These are phyloP conservation scores for Sula dactylatra DNA, from an alignment of 2,113 vertebrate species.

Conservation along the genomic window DNA sequence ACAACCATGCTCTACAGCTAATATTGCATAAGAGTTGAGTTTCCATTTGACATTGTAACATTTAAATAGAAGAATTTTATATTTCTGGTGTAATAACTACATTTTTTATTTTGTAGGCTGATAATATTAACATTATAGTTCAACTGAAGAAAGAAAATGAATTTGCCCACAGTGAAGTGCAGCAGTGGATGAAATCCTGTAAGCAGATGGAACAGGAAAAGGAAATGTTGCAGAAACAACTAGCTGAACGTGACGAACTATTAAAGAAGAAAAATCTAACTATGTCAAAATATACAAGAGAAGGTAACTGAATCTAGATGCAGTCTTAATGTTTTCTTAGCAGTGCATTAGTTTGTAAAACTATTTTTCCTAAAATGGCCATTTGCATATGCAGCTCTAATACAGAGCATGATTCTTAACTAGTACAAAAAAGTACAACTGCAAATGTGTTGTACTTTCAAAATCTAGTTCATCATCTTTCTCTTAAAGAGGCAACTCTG, in stretches of 20 bases:
- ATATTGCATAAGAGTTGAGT: not conserved
- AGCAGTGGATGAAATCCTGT: constrained; percentile 83
- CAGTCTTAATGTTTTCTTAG: not conserved
- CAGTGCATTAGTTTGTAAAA: not conserved
- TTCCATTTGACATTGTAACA: not conserved
- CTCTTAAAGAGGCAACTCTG: not conserved
- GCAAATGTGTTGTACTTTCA: not conserved
- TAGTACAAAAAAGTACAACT: not conserved
- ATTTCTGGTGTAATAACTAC: not conserved
- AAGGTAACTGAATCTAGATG: not conserved
- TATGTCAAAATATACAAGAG: not conserved
- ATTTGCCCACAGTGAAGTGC: constrained; percentile 72
- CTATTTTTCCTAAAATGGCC: not conserved
- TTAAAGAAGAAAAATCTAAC: constrained; percentile 43
- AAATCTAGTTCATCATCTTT: not conserved
- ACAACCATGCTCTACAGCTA: not conserved
- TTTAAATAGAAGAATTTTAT: not conserved
- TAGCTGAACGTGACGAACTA: constrained; percentile 39
- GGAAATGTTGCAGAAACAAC: constrained; percentile 68
- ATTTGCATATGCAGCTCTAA: not conserved
- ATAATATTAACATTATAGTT: constrained; percentile 52
- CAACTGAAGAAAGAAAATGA: constrained; percentile 79
- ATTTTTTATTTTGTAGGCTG: constrained; percentile 66
- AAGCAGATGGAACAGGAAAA: constrained; percentile 87
- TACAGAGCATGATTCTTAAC: not conserved